Evolutionary conservation across 2,888 invertebrate species (phyloP), one percentile per base, ranked within the genome.

Genomic region (Volucella inflata): DNA sequence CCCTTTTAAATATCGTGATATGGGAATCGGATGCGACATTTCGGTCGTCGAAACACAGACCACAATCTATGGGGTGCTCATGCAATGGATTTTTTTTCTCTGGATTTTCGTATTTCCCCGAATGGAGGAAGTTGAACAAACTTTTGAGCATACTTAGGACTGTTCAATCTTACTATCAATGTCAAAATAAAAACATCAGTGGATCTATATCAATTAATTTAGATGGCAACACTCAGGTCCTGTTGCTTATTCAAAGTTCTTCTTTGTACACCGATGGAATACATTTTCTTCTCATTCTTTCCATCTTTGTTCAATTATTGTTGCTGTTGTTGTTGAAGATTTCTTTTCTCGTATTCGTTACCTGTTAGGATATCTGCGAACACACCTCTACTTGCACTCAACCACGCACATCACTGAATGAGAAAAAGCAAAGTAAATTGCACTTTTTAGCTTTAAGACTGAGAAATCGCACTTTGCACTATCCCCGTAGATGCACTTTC

Each of bases 401-500:
- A 42, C 16, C 12, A 21, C 14, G 48, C 1, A 51, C 11, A 64
- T 30, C 30, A 30, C 6, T 30, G 38, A 57, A 30, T 12, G 38
- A n/a, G 11, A n/a, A 12, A 51, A 38, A 64, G 62, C n/a, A 51
- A 83, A 78, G 74, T 83, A 51, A 68, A 74, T 78, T 72, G 59
- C 21, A 9, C n/a, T 64, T 50, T 64, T 78, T 67, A 55, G 16
- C 72, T 64, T n/a, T 60, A 30, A 12, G 55, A 51, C 48, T 14
- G 55, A 57, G 44, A 57, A 50, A 14, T 57, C 16, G 46, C 64
- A 71, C 21, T 21, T 67, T 62, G 71, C 67, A 72, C 67, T 60
- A 11, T 81, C 64, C 65, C 71, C 65, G 62, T 50, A 30, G 38
- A 65, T 76, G 60, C 57, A 68, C 60, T 48, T 9, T 50, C n/a